A percentile compares a stretch with the other conserved stretches of the same genome.
Conservation (phyloP, 2,888 invertebrate species). For the Ischnus inquisitorius region DNA sequence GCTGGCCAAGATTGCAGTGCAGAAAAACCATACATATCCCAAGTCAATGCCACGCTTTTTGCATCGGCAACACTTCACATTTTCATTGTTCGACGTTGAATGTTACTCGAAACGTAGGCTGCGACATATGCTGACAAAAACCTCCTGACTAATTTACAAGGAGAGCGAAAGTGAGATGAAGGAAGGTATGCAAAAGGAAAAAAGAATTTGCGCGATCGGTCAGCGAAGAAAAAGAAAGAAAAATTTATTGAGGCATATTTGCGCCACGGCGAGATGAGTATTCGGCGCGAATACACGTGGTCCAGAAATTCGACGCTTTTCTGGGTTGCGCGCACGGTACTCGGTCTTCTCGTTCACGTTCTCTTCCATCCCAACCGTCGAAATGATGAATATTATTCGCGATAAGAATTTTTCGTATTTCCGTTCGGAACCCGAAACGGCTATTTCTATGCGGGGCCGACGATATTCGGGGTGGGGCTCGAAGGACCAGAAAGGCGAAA, state of each 20-base stretch:
- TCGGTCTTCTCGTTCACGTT: slow-evolving; percentile 32
- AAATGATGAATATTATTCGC: slow-evolving; percentile 79
- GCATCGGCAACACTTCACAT: slow-evolving; percentile 57
- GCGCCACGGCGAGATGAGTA: not conserved
- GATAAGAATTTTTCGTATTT: slow-evolving; percentile 80
- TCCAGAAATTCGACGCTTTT: slow-evolving; percentile 45
- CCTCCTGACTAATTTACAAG: slow-evolving; percentile 36
- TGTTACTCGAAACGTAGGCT: not conserved
- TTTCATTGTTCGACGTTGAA: slow-evolving; percentile 66
- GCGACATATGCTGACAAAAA: slow-evolving; percentile 15
- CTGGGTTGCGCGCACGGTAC: not conserved
- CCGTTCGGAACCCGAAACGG: slow-evolving; percentile 68
- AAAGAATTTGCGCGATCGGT: not conserved
- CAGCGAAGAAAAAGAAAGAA: slow-evolving; percentile 8
- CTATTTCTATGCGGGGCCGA: slow-evolving; percentile 77
- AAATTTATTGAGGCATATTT: slow-evolving; percentile 17
- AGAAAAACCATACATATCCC: not conserved
- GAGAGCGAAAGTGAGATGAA: not conserved
- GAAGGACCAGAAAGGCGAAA: slow-evolving; percentile 21
- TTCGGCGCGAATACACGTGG: slow-evolving; percentile 31
- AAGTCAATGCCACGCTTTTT: not conserved
- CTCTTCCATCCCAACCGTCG: slow-evolving; percentile 24
- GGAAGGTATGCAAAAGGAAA: not conserved
- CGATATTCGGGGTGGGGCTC: slow-evolving; percentile 58
- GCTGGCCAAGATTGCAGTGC: slow-evolving; percentile 28